Percentiles rank a stretch among this genome's conserved stretches.
Conservation (phyloP, 2,797 vertebrate genomes). For the Etheostoma nigrum region DNA sequence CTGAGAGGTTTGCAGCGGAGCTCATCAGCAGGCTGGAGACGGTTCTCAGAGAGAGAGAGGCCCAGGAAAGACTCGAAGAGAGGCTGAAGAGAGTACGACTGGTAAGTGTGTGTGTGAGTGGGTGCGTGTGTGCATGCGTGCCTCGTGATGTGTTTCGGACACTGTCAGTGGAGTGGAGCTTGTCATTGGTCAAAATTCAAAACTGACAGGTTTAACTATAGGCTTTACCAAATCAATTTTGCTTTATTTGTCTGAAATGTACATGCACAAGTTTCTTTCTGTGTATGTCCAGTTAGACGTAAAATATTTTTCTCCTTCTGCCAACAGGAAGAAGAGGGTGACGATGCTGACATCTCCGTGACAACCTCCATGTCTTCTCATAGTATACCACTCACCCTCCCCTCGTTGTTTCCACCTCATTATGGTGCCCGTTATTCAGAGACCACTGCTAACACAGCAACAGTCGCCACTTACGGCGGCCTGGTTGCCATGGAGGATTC, state of each 20-base stretch:
- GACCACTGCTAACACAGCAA: constrained; percentile 78
- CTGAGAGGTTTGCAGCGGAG: constrained; percentile 95
- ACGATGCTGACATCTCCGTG: constrained; percentile 89
- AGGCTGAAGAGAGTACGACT: constrained; percentile 92
- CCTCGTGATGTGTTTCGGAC: neutral
- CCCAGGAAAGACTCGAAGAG: constrained; percentile 93
- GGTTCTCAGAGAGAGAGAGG: constrained; percentile 93
- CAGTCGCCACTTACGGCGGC: constrained; percentile 82
- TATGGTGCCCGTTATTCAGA: constrained; percentile 91
- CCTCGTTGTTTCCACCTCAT: constrained; percentile 87
- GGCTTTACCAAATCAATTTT: neutral
- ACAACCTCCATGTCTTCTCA: constrained; percentile 85
- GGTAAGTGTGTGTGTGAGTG: constrained; percentile 74
- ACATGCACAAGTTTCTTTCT: neutral
- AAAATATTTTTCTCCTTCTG: neutral
- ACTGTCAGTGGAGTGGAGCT: neutral
- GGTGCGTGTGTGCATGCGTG: neutral
- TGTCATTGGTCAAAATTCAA: no score
- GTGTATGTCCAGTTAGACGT: neutral
- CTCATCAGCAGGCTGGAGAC: constrained; percentile 94
- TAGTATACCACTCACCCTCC: constrained; percentile 77
- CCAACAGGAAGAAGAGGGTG: constrained; percentile 94
- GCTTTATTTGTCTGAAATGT: neutral
- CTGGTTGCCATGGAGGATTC: constrained; percentile 88
- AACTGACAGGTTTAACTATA: neutral